Evolutionary conservation across 2,888 invertebrate species (phyloP), one percentile per base, ranked within the genome.

Genomic region (Napeogenes sylphis): DNA sequence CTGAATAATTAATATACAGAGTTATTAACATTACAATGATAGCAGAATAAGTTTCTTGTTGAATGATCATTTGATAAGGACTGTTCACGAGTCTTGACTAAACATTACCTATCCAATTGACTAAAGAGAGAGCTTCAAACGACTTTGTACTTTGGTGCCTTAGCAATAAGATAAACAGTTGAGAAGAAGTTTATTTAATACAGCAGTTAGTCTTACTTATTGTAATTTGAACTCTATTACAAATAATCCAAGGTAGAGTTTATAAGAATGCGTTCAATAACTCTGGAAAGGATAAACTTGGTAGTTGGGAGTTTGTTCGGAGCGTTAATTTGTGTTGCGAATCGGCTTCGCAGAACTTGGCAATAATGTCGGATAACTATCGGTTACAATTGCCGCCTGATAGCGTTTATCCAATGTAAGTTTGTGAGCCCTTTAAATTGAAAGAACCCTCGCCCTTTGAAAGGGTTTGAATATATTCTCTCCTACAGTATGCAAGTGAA

Each of bases 281-380:
- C 58, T 47, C 33, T n/a, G 56, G 56, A 54, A 45, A 64, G 56
- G 61, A 58, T 62, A 57, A 62, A 59, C 55, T 66, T 55, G 46
- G 51, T 21, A 21, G 21, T 56, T 35, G 57, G 58, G 60, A 68
- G 69, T 67, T 68, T 63, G 62, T 55, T 58, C 38, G 45, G 58
- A 57, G 58, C 66, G 64, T 67, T 69, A 66, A 70, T 69, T 69
- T 65, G 63, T 61, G 66, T 62, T 64, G 68, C 66, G 61, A 66
- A 58, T 63, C 61, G 56, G 56, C 54, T 46, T 57, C 54, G 59
- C 8, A 51, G 57, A 66, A 68, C 61, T 67, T 63, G 59, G 65
- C 62, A 60, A 68, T 67, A 66, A 64, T 66, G 64, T 67, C 64
- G 65, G 61, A 58, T 63, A 67, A 70, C 70, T 70, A 68, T 70